A percentile compares a stretch with the other conserved stretches of the same genome.
These are phyloP conservation scores for Drosophila greeni DNA, from an alignment of 2,888 invertebrate genomes.

Conservation along the genomic window DNA sequence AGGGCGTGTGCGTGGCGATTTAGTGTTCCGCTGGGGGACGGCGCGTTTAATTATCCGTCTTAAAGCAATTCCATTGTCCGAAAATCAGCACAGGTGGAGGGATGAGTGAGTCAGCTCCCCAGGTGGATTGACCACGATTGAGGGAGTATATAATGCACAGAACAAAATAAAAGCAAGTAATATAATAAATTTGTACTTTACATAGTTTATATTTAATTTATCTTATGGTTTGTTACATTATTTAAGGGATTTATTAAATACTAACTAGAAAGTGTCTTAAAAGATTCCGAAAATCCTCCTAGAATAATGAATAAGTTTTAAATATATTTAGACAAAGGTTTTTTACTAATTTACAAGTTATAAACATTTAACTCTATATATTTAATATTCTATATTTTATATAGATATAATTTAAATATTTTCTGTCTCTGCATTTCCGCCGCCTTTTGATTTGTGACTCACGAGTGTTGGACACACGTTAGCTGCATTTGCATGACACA, in stretches of 20 bases:
- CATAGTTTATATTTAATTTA: too few relatives aligned
- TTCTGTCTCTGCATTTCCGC: not conserved
- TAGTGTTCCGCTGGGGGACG: constrained; percentile 42
- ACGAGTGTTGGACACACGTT: constrained; percentile 26
- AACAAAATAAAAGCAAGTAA: too few relatives aligned
- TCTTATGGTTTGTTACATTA: too few relatives aligned
- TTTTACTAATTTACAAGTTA: too few relatives aligned
- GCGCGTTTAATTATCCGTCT: constrained; percentile 50
- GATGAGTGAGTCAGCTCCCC: constrained; percentile 6
- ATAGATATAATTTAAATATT: not conserved
- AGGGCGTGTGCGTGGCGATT: constrained; percentile 29
- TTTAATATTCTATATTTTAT: not conserved
- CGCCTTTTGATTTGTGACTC: constrained; percentile 19
- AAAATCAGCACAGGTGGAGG: constrained; percentile 19
- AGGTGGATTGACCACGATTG: not conserved
- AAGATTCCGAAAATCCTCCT: too few relatives aligned
- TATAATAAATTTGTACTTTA: too few relatives aligned
- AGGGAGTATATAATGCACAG: too few relatives aligned
- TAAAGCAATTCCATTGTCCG: constrained; percentile 40
- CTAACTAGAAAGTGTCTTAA: too few relatives aligned
- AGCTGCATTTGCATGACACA: constrained; percentile 32
- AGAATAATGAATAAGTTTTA: too few relatives aligned
- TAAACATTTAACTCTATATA: not conserved
- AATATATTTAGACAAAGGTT: too few relatives aligned
- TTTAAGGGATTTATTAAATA: too few relatives aligned